Evolutionary conservation across 2,888 invertebrate genomes (phyloP).

Genomic region (Homarus gammarus): DNA sequence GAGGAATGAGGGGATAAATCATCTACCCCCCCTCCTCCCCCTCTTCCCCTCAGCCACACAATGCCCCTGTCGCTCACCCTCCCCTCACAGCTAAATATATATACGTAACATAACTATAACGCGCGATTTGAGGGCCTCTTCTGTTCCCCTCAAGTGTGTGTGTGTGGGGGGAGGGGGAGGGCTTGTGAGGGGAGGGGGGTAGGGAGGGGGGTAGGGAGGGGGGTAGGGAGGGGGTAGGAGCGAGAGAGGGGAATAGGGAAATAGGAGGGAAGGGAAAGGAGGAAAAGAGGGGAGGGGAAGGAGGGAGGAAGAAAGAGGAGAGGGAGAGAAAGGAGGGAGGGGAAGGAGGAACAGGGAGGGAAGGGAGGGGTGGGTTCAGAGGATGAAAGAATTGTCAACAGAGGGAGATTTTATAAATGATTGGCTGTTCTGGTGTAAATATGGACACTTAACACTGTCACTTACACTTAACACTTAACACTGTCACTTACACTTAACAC

Average conservation of each 20-base stretch:
- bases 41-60: not conserved
- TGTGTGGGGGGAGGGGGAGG: not conserved
- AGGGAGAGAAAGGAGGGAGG: slow-evolving; percentile 11
- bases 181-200: not conserved
- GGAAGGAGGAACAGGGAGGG: slow-evolving; percentile 7
- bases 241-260: not conserved
- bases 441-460: too few relatives aligned
- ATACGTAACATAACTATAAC: slow-evolving; percentile 50
- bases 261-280: not conserved
- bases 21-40: slow-evolving; percentile 2
- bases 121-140: not conserved
- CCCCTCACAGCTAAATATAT: slow-evolving; percentile 49
- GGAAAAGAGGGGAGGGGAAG: not conserved
- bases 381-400: too few relatives aligned
- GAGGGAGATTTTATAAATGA: too few relatives aligned
- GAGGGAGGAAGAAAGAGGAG: not conserved
- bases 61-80: too few relatives aligned
- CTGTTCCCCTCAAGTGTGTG: not conserved
- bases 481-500: too few relatives aligned
- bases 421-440: too few relatives aligned
- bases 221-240: not conserved
- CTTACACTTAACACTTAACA: too few relatives aligned
- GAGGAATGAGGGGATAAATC: slow-evolving; percentile 25
- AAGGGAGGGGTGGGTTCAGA: not conserved
- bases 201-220: not conserved